Base-by-base conservation (phyloP, 2,797 vertebrate species). In the Chaenodraco wilsoni region DNA sequence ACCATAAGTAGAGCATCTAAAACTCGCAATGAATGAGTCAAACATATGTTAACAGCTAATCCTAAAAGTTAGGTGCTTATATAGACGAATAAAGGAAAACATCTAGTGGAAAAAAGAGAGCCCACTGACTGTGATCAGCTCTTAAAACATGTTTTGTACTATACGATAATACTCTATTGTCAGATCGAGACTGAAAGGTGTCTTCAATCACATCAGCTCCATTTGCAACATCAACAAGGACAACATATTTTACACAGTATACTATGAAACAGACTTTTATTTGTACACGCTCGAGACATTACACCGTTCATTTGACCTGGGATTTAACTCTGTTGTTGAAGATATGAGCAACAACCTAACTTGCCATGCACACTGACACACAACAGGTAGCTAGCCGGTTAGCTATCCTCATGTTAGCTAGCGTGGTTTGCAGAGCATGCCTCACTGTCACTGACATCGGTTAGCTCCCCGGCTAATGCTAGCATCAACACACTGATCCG, bases 331-430 rank as follows among this genome's bases (percentile, higher is more conserved):
- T 37, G 33, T 37, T 6, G 6, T 7, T 3, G 0, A 1, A n/a
- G 3, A 31, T 16, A 46, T 21, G 19, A 5, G 1, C 1, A 21
- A 7, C 11, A 61, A 15, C 17, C 48, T 43, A 44, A 73, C 50
- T 59, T 48, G n/a, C 9, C 57, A 21, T 58, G 48, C 40, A 33
- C 74, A 79, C 40, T 68, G 49, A 40, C 58, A 80, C 14, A 89
- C 89, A 92, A 91, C 91, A 92, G 89, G 89, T 92, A 90, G 89
- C 84, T 82, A 76, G 65, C 69, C 74, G 73, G 74, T 67, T 83
- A 49, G 74, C 69, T 67, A 57, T 11, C 66, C 72, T 88, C 65
- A 78, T 74, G 86, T 31, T 74, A 77, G 85, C 78, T 84, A 76
- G 82, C 81, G 65, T 16, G 65, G 44, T 19, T 46, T 4, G 61